Conservation (phyloP, 2,888 invertebrate genomes). For the Hartigia nigra region DNA sequence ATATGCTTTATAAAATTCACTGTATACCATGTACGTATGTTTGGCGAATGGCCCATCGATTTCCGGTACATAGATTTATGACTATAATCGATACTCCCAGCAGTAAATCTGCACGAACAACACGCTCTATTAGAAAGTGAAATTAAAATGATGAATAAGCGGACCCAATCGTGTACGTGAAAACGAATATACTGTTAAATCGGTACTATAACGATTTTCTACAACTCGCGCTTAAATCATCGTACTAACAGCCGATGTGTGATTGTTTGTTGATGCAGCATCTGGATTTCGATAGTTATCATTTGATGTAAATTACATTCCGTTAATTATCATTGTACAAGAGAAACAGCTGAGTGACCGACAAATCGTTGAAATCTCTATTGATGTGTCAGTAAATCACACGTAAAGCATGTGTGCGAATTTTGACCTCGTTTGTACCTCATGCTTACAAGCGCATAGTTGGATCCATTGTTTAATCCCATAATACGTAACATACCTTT, state of each 20-base stretch:
- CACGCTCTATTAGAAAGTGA: background rate
- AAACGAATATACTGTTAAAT: background rate
- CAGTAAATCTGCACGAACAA: background rate
- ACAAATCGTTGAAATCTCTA: constrained; percentile 1
- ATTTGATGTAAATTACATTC: background rate
- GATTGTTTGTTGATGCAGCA: background rate
- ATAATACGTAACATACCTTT: background rate
- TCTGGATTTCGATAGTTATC: background rate
- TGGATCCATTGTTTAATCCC: background rate
- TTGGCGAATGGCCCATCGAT: background rate
- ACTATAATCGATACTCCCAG: background rate
- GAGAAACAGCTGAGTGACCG: background rate
- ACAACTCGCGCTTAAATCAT: background rate
- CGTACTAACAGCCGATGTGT: background rate
- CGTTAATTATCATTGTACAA: background rate
- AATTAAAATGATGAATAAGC: background rate
- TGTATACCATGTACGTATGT: background rate
- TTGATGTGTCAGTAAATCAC: background rate
- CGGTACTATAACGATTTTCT: background rate
- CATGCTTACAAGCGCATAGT: background rate
- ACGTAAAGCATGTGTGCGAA: background rate
- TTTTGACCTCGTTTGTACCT: background rate
- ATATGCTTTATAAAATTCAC: background rate
- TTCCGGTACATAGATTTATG: background rate
- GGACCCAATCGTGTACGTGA: background rate